These are phyloP conservation scores for Centropristis striata DNA, from an alignment of 2,113 vertebrate genomes.

Conservation along the genomic window DNA sequence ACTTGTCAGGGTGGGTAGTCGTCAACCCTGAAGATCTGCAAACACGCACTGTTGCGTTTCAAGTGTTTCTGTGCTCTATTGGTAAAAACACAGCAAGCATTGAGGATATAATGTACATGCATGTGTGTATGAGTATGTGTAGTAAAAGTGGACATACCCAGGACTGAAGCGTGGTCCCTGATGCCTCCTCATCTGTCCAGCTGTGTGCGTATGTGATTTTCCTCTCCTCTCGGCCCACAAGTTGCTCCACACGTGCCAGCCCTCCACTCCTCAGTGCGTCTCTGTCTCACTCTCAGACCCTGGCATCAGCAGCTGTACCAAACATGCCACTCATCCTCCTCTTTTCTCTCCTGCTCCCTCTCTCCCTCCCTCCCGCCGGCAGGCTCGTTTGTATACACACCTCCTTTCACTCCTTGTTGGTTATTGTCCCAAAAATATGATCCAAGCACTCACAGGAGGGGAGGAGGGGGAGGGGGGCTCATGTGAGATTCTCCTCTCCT, in stretches of 20 bases:
- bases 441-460: slow-evolving; percentile 33
- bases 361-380: slow-evolving; percentile 38
- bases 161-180: slow-evolving; percentile 77
- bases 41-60: slow-evolving; percentile 63
- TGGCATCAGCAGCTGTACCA: slow-evolving; percentile 71
- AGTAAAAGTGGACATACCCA: slow-evolving; percentile 75
- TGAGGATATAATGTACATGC: slow-evolving; percentile 26
- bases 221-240: slow-evolving; percentile 70
- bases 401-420: slow-evolving; percentile 63
- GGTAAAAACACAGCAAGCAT: slow-evolving; percentile 24
- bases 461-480: not conserved
- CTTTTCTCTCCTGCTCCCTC: slow-evolving; percentile 34
- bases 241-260: slow-evolving; percentile 70
- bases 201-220: slow-evolving; percentile 52
- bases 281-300: slow-evolving; percentile 57
- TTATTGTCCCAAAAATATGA: slow-evolving; percentile 49
- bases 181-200: slow-evolving; percentile 81
- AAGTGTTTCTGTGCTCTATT: slow-evolving; percentile 39
- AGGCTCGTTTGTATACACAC: slow-evolving; percentile 49
- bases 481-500: slow-evolving; percentile 43
- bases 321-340: slow-evolving; percentile 56
- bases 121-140: not conserved
- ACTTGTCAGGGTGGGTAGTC: slow-evolving; percentile 72
- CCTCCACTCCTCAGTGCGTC: slow-evolving; percentile 65
- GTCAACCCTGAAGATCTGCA: slow-evolving; percentile 60